Percentiles rank a stretch among this genome's conserved stretches.
phyloP scores from a whole-genome alignment of 2,888 invertebrate genomes.

The Drosophila kokeensis region DNA sequence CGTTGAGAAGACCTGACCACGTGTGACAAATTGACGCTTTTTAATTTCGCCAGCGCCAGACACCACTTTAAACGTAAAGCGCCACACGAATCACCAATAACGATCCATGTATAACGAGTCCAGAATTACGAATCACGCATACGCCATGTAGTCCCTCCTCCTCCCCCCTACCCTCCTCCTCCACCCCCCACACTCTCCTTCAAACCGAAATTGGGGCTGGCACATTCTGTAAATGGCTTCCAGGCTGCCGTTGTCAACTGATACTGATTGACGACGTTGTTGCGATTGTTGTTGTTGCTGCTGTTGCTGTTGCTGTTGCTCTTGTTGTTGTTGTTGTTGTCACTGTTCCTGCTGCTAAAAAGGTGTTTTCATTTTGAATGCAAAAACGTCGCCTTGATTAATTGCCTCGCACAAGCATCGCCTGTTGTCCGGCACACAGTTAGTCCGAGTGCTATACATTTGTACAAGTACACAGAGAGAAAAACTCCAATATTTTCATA shows the following conservation, averaged over 20 bases:
- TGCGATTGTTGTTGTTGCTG: constrained; percentile 36
- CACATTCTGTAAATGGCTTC: constrained; percentile 56
- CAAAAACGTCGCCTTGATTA: constrained; percentile 79
- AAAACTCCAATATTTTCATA: neutral
- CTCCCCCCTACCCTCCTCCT: neutral
- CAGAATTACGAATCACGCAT: constrained; percentile 45
- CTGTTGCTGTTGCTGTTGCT: constrained; percentile 41
- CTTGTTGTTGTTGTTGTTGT: constrained; percentile 43
- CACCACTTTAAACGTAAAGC: constrained; percentile 54
- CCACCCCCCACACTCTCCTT: neutral
- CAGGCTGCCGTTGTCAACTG: constrained; percentile 62
- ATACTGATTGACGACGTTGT: constrained; percentile 74
- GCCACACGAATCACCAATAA: constrained; percentile 47
- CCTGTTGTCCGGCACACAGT: constrained; percentile 1
- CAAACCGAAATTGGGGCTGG: constrained; percentile 20
- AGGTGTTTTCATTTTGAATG: constrained; percentile 79
- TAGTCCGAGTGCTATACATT: constrained; percentile 10
- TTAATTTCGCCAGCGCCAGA: constrained; percentile 73
- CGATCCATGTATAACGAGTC: constrained; percentile 37
- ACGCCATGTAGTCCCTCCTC: constrained; percentile 18
- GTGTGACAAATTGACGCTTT: constrained; percentile 84
- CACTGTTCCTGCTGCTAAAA: constrained; percentile 59
- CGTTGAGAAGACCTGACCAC: constrained; percentile 46
- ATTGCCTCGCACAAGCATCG: constrained; percentile 79
- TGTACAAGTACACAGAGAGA: constrained; percentile 1